Evolutionary conservation across 2,113 vertebrate species (phyloP).

Genomic region (Oncorhynchus clarkii): DNA sequence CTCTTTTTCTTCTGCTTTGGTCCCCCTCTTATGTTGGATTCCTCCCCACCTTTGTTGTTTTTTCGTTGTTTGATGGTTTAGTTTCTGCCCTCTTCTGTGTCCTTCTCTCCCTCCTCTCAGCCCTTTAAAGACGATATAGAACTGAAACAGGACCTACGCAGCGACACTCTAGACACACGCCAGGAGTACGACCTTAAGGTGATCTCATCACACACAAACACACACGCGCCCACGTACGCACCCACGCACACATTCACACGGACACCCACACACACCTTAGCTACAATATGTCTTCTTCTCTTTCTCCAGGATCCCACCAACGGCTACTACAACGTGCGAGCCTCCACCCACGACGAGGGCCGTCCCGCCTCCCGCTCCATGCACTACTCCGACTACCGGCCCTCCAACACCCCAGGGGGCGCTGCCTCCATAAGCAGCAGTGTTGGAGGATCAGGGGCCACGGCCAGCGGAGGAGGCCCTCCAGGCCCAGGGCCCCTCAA

Average conservation of each 20-base stretch:
- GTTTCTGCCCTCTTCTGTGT: slow-evolving; percentile 80
- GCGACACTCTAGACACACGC: slow-evolving; percentile 92
- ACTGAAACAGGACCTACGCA: slow-evolving; percentile 92
- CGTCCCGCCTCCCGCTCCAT: slow-evolving; percentile 86
- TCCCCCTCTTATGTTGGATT: slow-evolving; percentile 52
- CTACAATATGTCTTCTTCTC: slow-evolving; percentile 53
- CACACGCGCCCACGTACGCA: background rate
- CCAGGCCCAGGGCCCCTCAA: slow-evolving; percentile 71
- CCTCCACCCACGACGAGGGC: slow-evolving; percentile 85
- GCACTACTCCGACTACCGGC: slow-evolving; percentile 88
- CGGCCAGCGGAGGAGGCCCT: slow-evolving; percentile 73
- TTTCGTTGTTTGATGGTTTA: slow-evolving; percentile 77
- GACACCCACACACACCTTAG: background rate
- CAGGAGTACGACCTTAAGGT: slow-evolving; percentile 98
- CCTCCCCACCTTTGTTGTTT: slow-evolving; percentile 41
- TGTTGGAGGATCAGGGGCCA: slow-evolving; percentile 67
- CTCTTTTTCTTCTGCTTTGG: slow-evolving; percentile 44
- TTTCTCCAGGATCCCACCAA: slow-evolving; percentile 90
- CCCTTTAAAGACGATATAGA: slow-evolving; percentile 96
- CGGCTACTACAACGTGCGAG: slow-evolving; percentile 93
- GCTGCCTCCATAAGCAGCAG: slow-evolving; percentile 72
- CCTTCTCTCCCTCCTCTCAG: slow-evolving; percentile 81
- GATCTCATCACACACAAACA: slow-evolving; percentile 17
- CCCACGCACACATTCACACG: background rate
- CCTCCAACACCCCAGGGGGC: slow-evolving; percentile 70